Evolutionary conservation across 2,113 vertebrate genomes (phyloP), one percentile per base, ranked within the genome.

Genomic region (Zosterops borbonicus): DNA sequence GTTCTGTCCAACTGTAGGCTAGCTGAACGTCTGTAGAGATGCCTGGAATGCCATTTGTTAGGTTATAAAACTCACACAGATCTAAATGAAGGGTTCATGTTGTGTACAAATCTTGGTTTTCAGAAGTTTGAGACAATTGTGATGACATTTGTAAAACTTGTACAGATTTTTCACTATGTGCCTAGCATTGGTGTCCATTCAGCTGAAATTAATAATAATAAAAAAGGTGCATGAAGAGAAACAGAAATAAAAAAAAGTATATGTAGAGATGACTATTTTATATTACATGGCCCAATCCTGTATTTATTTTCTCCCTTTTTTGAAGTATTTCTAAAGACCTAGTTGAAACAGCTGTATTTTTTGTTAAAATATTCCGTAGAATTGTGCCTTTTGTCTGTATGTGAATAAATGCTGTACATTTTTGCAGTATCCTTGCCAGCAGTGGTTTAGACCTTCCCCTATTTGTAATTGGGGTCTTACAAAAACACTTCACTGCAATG

Each of bases 321-420:
- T 97, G 97, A 98, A 98, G 96, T 98, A 98, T 98, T 98, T 98
- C 98, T 98, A 98, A 98, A 98, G 98, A 97, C 90, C 97, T 98
- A 98, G 98, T 98, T 97, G 97, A 98, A 97, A 98, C 98, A 97
- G 97, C 98, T 98, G 98, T 98, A 98, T 98, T 98, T 98, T 98
- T 98, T 98, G 98, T 98, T 98, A 97, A 98, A 97, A 97, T 97
- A 98, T 97, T 98, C 97, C 70, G 98, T 98, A 98, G 98, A 98
- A 98, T 98, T 98, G 98, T 98, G 98, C 98, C 98, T 98, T 98
- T 98, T 98, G 98, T 98, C 98, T 97, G 97, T 98, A 97, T 97
- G 98, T 98, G 98, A 98, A 98, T 98, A 98, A 98, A 98, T 97
- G 98, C 98, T 98, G 98, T 98, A 98, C 97, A 98, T 98, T 98